Percentiles rank a stretch among this genome's conserved stretches.
These are phyloP conservation scores for Thamnophis elegans DNA, from an alignment of 2,797 vertebrate species.

Conservation along the genomic window DNA sequence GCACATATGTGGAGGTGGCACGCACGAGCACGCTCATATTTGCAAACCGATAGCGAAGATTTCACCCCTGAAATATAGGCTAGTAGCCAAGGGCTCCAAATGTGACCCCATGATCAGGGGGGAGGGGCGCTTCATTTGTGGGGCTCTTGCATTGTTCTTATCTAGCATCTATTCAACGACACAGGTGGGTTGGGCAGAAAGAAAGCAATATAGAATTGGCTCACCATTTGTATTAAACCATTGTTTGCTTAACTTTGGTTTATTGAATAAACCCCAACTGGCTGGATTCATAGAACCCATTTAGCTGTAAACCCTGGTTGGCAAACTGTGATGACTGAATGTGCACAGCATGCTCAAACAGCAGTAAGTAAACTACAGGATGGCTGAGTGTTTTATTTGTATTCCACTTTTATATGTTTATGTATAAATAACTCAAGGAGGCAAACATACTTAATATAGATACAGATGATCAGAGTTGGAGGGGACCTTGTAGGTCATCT, in stretches of 20 bases:
- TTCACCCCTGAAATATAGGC: too few relatives aligned
- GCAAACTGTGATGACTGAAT: not conserved
- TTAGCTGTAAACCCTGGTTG: not conserved
- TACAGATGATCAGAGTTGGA: too few relatives aligned
- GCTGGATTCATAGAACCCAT: not conserved
- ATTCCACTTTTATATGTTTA: not conserved
- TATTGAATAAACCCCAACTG: not conserved
- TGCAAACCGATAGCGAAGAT: too few relatives aligned
- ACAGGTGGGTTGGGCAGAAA: not conserved
- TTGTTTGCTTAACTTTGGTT: not conserved
- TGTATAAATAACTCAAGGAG: not conserved
- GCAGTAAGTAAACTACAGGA: not conserved
- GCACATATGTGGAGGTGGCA: too few relatives aligned
- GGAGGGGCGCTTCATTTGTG: not conserved
- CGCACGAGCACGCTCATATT: too few relatives aligned
- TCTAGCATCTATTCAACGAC: not conserved
- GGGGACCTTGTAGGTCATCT: too few relatives aligned
- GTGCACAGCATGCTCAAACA: not conserved
- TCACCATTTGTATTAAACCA: not conserved
- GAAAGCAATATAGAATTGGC: not conserved
- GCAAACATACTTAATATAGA: not conserved
- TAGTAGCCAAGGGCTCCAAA: not conserved
- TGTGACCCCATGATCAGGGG: not conserved
- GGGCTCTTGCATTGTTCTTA: not conserved
- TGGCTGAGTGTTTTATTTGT: not conserved